A percentile compares a stretch with the other conserved stretches of the same genome.
Conservation (phyloP, 2,888 invertebrate genomes). For the Apomyelois bistriatella region DNA sequence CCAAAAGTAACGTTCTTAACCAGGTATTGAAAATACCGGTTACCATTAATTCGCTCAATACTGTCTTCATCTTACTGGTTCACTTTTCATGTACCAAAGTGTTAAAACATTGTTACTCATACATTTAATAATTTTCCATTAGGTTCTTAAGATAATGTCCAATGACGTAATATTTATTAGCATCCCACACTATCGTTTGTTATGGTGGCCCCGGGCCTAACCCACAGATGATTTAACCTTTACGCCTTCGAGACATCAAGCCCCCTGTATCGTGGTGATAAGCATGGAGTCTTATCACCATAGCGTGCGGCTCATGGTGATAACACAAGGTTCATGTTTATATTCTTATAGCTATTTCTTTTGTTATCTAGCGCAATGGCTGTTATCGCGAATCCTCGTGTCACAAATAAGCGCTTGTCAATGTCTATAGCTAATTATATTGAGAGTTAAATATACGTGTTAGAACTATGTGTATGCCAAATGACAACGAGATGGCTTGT, state of each 20-base stretch:
- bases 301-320: constrained; percentile 17
- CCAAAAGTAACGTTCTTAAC: too few relatives aligned
- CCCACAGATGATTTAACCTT: background rate
- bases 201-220: background rate
- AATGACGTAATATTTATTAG: background rate
- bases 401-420: background rate
- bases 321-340: constrained; percentile 32
- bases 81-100: too few relatives aligned
- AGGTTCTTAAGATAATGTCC: background rate
- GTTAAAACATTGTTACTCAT: too few relatives aligned
- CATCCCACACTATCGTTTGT: background rate
- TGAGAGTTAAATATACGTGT: too few relatives aligned
- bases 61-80: too few relatives aligned
- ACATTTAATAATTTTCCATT: background rate
- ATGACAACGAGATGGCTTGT: too few relatives aligned
- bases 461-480: too few relatives aligned
- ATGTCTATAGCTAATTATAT: background rate
- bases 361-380: background rate
- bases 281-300: constrained; percentile 23
- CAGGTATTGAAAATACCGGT: too few relatives aligned
- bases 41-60: too few relatives aligned
- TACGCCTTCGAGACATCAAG: background rate
- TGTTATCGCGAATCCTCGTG: constrained; percentile 1
- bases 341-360: background rate
- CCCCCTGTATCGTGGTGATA: constrained; percentile 22